A percentile compares a stretch with the other conserved stretches of the same genome.
Evolutionary conservation across 2,888 invertebrate species (phyloP).

Genomic region (Phasia obesa): DNA sequence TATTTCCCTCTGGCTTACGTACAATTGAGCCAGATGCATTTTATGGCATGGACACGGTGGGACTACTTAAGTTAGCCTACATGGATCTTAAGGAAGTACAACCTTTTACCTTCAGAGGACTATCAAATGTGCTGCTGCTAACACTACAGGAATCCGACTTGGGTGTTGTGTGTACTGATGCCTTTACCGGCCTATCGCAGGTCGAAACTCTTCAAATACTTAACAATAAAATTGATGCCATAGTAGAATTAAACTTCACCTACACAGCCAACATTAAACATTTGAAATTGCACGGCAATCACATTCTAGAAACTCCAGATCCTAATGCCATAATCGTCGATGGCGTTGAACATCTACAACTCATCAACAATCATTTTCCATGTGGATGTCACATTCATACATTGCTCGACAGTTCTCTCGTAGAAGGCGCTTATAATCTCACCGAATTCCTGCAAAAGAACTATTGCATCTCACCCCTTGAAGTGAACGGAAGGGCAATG

Average conservation of each 20-base stretch:
- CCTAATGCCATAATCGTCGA: slow-evolving; percentile 87
- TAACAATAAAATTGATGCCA: slow-evolving; percentile 92
- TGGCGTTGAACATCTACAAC: slow-evolving; percentile 88
- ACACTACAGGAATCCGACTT: slow-evolving; percentile 92
- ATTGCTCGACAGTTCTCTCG: slow-evolving; percentile 89
- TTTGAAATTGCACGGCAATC: slow-evolving; percentile 91
- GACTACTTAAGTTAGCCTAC: slow-evolving; percentile 90
- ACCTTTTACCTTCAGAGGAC: slow-evolving; percentile 89
- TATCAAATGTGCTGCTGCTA: slow-evolving; percentile 89
- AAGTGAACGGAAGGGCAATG: slow-evolving; percentile 90
- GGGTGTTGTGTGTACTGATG: slow-evolving; percentile 88
- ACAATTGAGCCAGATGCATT: slow-evolving; percentile 91
- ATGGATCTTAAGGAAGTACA: slow-evolving; percentile 90
- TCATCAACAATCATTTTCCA: slow-evolving; percentile 91
- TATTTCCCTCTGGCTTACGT: slow-evolving; percentile 91
- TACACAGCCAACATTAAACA: slow-evolving; percentile 88
- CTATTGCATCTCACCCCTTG: slow-evolving; percentile 92
- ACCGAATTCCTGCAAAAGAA: slow-evolving; percentile 88
- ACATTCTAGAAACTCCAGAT: slow-evolving; percentile 90
- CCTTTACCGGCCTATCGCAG: slow-evolving; percentile 89
- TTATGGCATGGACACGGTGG: slow-evolving; percentile 91
- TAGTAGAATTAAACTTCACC: slow-evolving; percentile 89
- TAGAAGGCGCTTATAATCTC: slow-evolving; percentile 85
- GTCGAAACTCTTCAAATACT: slow-evolving; percentile 89
- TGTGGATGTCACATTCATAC: slow-evolving; percentile 93